Evolutionary conservation across 2,888 invertebrate species (phyloP).

Genomic region (Drosophila atroscutellata): DNA sequence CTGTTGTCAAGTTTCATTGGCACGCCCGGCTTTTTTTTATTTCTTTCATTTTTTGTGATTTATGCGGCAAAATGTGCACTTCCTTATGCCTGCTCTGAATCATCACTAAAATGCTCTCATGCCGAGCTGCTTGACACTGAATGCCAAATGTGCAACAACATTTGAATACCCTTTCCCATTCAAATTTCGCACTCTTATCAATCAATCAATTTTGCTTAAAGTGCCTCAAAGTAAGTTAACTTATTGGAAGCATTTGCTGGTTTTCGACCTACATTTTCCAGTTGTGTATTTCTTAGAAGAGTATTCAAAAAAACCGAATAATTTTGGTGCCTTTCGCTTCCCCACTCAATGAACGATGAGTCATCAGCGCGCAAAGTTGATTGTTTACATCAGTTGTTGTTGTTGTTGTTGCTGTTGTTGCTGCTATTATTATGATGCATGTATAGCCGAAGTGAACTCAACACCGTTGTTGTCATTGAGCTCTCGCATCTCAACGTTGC

Average conservation of each 20-base stretch:
- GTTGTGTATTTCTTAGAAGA: neutral
- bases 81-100: slow-evolving; percentile 54
- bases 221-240: neutral
- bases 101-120: slow-evolving; percentile 16
- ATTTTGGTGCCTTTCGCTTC: slow-evolving; percentile 55
- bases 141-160: neutral
- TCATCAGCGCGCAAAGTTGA: slow-evolving; percentile 43
- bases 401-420: slow-evolving; percentile 18
- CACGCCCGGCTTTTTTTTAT: slow-evolving; percentile 19
- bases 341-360: slow-evolving; percentile 49
- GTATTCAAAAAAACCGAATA: slow-evolving; percentile 22
- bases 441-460: slow-evolving; percentile 50
- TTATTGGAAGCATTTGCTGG: neutral
- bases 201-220: neutral
- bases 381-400: slow-evolving; percentile 67
- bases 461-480: slow-evolving; percentile 75
- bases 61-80: slow-evolving; percentile 53
- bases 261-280: neutral
- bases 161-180: slow-evolving; percentile 6
- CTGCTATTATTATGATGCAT: slow-evolving; percentile 22
- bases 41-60: slow-evolving; percentile 19
- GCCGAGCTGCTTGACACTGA: slow-evolving; percentile 15
- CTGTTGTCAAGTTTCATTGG: slow-evolving; percentile 51
- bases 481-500: slow-evolving; percentile 39
- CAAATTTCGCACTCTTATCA: neutral